Evolutionary conservation across 2,888 invertebrate genomes (phyloP).

Genomic region (Ophioninae sp.): DNA sequence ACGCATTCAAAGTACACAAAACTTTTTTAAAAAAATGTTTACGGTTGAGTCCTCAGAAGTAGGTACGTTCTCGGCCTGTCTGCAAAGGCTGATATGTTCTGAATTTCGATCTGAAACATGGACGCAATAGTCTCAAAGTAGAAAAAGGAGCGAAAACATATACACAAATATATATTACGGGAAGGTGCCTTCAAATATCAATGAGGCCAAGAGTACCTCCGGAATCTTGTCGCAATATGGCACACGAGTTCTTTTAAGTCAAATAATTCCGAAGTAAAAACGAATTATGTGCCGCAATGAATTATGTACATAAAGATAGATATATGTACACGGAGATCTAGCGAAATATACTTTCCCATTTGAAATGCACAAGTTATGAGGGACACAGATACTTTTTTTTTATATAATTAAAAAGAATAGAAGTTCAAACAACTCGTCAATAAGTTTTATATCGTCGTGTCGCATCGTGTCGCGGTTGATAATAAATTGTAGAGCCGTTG

Average conservation of each 20-base stretch:
- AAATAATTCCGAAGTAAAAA: slow-evolving; percentile 36
- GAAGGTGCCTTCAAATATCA: neutral
- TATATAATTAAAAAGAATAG: slow-evolving; percentile 8
- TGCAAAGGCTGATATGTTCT: neutral
- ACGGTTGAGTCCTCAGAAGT: neutral
- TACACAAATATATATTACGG: neutral
- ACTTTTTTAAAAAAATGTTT: neutral
- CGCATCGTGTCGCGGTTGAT: slow-evolving; percentile 15
- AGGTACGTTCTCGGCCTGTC: too few relatives aligned
- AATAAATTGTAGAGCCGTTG: neutral
- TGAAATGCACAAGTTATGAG: slow-evolving; percentile 49
- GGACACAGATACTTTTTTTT: slow-evolving; percentile 16
- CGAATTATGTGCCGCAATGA: slow-evolving; percentile 18
- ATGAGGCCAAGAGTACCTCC: neutral
- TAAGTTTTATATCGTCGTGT: slow-evolving; percentile 31
- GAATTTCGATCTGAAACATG: slow-evolving; percentile 13
- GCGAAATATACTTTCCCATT: slow-evolving; percentile 38
- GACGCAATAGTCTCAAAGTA: slow-evolving; percentile 38
- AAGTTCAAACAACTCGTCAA: slow-evolving; percentile 44
- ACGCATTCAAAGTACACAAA: neutral
- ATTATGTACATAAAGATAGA: slow-evolving; percentile 35
- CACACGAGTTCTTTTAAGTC: slow-evolving; percentile 34
- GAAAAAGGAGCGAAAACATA: neutral
- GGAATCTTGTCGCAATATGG: slow-evolving; percentile 32
- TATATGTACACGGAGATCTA: slow-evolving; percentile 26